phyloP scores from a whole-genome alignment of 2,888 invertebrate genomes.

The Schizotus pectinicornis region DNA sequence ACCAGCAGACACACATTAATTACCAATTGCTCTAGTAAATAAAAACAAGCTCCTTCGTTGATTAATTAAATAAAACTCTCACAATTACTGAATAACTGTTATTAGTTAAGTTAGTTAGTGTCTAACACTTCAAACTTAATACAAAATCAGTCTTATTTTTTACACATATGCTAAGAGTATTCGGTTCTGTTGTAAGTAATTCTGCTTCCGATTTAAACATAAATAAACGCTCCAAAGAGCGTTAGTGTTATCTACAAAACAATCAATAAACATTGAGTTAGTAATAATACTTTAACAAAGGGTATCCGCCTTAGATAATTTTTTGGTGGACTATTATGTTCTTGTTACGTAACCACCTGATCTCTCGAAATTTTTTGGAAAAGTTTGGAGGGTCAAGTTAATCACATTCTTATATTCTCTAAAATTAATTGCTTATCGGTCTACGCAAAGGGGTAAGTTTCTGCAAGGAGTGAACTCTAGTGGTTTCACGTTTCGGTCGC shows the following conservation, averaged over 20 bases:
- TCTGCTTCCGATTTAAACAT: constrained; percentile 1
- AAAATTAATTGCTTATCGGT: background rate
- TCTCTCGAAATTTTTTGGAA: background rate
- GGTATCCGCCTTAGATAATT: background rate
- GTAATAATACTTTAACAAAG: constrained; percentile 13
- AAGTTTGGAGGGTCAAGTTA: background rate
- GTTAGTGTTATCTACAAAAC: constrained; percentile 15
- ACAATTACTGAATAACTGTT: constrained; percentile 1
- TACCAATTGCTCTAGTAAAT: no score
- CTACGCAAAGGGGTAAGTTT: constrained; percentile 49
- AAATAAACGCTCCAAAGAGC: constrained; percentile 7
- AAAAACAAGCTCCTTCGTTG: no score
- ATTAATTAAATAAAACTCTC: background rate
- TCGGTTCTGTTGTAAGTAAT: constrained; percentile 4
- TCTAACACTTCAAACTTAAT: constrained; percentile 11
- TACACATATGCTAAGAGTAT: background rate
- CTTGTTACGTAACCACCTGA: no score
- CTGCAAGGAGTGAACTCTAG: constrained; percentile 71
- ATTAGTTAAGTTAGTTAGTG: constrained; percentile 25
- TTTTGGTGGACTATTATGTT: no score
- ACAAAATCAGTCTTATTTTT: constrained; percentile 33
- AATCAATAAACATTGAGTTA: constrained; percentile 3
- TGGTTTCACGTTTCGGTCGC: constrained; percentile 71
- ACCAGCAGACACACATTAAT: background rate
- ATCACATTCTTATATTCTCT: background rate